Evolutionary conservation across 2,113 vertebrate species (phyloP).

Genomic region (Geococcyx californianus): DNA sequence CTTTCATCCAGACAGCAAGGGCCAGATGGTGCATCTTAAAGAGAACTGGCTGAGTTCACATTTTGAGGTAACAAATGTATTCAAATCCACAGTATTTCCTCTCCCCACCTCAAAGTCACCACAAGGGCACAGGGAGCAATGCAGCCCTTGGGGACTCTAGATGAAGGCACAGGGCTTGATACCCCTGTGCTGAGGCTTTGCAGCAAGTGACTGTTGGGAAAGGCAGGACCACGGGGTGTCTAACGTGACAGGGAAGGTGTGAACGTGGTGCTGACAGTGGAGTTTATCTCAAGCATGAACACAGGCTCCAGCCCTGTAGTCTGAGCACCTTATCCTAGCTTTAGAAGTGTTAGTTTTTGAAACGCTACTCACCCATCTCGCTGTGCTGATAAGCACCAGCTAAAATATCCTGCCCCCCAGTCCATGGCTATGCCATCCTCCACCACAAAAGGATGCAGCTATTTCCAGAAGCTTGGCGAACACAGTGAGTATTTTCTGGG

Average conservation of each 20-base stretch:
- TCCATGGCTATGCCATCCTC: background rate
- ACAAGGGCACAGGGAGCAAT: constrained; percentile 23
- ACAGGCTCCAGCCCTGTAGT: constrained; percentile 45
- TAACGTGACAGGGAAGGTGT: constrained; percentile 32
- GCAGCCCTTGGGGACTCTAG: background rate
- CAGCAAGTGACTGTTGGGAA: background rate
- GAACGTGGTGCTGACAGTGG: constrained; percentile 55
- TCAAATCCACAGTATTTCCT: background rate
- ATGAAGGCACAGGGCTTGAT: background rate
- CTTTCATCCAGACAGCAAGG: background rate
- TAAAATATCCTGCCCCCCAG: constrained; percentile 59
- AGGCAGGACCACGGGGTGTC: background rate
- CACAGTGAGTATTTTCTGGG: background rate
- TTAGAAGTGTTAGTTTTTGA: constrained; percentile 53
- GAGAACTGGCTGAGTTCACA: background rate
- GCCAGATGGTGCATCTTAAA: background rate
- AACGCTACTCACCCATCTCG: background rate
- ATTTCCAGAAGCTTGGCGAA: constrained; percentile 25
- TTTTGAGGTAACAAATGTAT: background rate
- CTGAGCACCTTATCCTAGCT: constrained; percentile 60
- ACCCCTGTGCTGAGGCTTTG: background rate
- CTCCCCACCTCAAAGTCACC: constrained; percentile 14
- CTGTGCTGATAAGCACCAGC: constrained; percentile 65
- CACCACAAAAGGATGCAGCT: constrained; percentile 35
- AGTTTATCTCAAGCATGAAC: constrained; percentile 64